Percentiles rank a stretch among this genome's conserved stretches.
phyloP scores from a whole-genome alignment of 2,113 vertebrate species.

The Phrynocephalus versicolor region DNA sequence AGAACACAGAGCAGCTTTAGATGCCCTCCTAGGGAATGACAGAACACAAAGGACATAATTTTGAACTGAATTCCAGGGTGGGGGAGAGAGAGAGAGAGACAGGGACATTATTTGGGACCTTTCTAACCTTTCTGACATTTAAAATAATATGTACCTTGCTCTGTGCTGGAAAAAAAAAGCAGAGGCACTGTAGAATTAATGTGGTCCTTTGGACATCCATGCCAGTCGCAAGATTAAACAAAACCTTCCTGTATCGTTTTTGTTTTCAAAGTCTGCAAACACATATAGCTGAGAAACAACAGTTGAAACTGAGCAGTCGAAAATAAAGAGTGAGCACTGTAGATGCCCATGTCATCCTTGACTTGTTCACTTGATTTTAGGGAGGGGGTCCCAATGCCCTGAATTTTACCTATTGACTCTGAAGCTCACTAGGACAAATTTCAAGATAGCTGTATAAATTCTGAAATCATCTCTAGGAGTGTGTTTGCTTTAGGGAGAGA shows the following conservation, averaged over 20 bases:
- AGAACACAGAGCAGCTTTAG: not conserved
- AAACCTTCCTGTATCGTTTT: not conserved
- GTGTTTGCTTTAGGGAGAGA: not conserved
- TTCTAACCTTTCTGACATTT: not conserved
- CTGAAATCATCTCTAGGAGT: conserved; percentile 2
- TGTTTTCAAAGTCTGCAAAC: not conserved
- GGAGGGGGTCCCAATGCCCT: not conserved
- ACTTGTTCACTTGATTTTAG: not conserved
- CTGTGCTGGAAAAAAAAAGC: not conserved
- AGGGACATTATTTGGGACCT: not conserved
- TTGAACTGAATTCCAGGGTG: not conserved
- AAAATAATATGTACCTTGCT: not conserved
- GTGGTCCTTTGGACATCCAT: not conserved
- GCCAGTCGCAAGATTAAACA: not conserved
- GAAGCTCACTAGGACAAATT: not conserved
- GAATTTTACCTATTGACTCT: not conserved
- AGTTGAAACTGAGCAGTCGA: not conserved
- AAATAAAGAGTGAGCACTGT: not conserved
- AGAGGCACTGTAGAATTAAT: not conserved
- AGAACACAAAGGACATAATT: not conserved
- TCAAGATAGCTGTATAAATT: not conserved
- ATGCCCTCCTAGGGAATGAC: not conserved
- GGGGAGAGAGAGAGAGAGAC: not conserved
- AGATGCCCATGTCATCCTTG: not conserved
- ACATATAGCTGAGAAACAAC: not conserved